A percentile compares a stretch with the other conserved stretches of the same genome.
Conservation (phyloP, 2,888 invertebrate genomes). For the Pseudococcus longispinus region DNA sequence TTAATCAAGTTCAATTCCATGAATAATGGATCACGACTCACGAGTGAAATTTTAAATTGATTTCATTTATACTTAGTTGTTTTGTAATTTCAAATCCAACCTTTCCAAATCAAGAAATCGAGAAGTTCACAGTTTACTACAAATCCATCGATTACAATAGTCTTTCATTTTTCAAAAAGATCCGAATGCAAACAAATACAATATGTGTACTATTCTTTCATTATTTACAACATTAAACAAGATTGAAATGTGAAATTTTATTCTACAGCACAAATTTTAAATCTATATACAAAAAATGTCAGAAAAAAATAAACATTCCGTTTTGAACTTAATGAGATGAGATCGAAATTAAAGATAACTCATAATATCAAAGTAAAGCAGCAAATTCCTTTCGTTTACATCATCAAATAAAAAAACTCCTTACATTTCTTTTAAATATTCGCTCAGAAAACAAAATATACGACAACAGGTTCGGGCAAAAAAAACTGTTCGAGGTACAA, state of each 20-base stretch:
- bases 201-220: neutral
- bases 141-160: no score
- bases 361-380: neutral
- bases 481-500: neutral
- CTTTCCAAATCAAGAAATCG: no score
- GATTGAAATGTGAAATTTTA: neutral
- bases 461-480: neutral
- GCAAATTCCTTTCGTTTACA: neutral
- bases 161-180: neutral
- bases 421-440: neutral
- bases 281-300: neutral
- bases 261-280: neutral
- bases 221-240: neutral
- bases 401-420: neutral
- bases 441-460: neutral
- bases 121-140: no score
- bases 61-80: no score
- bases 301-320: neutral
- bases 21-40: no score
- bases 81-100: no score
- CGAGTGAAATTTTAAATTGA: no score
- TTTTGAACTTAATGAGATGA: neutral
- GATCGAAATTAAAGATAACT: slow-evolving; percentile 14
- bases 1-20: no score
- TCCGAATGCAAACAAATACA: neutral